A percentile compares a stretch with the other conserved stretches of the same genome.
Evolutionary conservation across 2,888 invertebrate genomes (phyloP).

Genomic region (Argynnis bischoffii): DNA sequence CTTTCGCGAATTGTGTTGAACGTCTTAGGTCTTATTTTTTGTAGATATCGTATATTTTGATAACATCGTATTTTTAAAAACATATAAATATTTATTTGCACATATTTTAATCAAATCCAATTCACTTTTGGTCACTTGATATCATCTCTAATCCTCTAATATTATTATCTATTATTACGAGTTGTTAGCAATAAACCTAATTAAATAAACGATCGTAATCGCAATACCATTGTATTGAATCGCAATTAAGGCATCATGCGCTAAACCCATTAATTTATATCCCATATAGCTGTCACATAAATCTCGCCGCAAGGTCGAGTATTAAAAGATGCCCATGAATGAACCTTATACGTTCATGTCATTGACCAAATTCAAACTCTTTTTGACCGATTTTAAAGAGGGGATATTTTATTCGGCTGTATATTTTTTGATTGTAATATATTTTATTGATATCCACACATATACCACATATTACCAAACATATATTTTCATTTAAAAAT

Average conservation of each 20-base stretch:
- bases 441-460: too few relatives aligned
- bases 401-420: too few relatives aligned
- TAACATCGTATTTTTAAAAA: too few relatives aligned
- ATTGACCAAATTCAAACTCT: background rate
- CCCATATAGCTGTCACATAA: background rate
- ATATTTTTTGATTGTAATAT: too few relatives aligned
- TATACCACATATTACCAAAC: too few relatives aligned
- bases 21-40: too few relatives aligned
- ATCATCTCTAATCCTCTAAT: background rate
- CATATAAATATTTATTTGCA: too few relatives aligned
- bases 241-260: constrained; percentile 23
- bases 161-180: background rate
- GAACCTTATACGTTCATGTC: background rate
- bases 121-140: background rate
- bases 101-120: too few relatives aligned
- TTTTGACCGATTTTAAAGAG: too few relatives aligned
- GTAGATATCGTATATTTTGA: too few relatives aligned
- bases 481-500: too few relatives aligned
- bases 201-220: constrained; percentile 14
- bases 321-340: background rate
- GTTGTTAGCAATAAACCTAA: constrained; percentile 13
- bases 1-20: too few relatives aligned
- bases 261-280: constrained; percentile 31
- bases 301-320: background rate
- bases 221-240: constrained; percentile 13